Conservation (phyloP, 2,113 vertebrate genomes). For the Albula goreensis region DNA sequence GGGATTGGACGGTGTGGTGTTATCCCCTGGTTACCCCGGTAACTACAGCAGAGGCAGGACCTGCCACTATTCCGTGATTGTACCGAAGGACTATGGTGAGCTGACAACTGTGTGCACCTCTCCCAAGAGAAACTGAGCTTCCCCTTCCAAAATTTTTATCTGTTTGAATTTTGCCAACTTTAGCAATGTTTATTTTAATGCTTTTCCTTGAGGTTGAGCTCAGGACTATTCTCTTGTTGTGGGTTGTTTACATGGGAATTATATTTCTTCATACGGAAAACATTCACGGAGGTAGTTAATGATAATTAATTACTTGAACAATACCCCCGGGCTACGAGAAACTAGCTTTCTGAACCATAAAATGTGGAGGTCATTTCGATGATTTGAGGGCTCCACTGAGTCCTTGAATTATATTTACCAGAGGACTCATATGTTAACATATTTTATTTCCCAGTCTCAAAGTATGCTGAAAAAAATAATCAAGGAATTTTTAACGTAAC, state of each 20-base stretch:
- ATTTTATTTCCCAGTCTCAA: neutral
- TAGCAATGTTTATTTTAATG: neutral
- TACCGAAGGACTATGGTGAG: constrained; percentile 93
- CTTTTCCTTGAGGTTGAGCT: neutral
- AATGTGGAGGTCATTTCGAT: constrained; percentile 46
- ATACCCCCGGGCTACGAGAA: constrained; percentile 41
- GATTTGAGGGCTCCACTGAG: constrained; percentile 35
- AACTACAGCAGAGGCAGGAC: constrained; percentile 90
- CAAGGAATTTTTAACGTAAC: neutral
- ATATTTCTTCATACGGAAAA: neutral
- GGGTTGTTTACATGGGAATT: neutral
- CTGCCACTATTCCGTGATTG: constrained; percentile 88
- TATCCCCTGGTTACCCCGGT: constrained; percentile 92
- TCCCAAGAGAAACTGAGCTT: neutral
- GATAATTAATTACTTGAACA: constrained; percentile 37
- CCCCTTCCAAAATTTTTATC: neutral
- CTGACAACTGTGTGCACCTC: neutral
- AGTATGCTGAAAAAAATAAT: neutral
- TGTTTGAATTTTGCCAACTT: neutral
- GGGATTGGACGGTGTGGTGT: constrained; percentile 86
- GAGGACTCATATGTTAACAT: neutral
- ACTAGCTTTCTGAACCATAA: constrained; percentile 37
- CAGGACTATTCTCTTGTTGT: neutral
- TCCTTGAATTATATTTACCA: constrained; percentile 8
- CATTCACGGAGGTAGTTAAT: neutral